Evolutionary conservation across 2,113 vertebrate species (phyloP), one percentile per base, ranked within the genome.

Genomic region (Lepus timidus): DNA sequence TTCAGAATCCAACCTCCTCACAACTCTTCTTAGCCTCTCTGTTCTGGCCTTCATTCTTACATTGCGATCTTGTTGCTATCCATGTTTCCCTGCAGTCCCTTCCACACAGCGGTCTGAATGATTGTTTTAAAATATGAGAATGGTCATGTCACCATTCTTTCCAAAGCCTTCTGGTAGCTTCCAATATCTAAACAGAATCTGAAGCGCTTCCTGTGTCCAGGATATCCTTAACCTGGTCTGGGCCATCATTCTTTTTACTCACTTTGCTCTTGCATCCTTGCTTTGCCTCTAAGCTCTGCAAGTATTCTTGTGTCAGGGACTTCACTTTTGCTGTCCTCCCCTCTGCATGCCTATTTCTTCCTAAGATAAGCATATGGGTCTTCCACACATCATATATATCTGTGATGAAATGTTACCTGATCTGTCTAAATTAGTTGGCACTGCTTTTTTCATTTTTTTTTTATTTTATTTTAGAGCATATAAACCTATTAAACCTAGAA

Each of bases 361-460:
- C 39, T n/a, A 3, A 39, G 19, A 23, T 78, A 65, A 90, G 39
- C n/a, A 29, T 33, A 4, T 61, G 52, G 22, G 22, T 55, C 19
- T 78, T 88, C 44, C 6, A 44, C 8, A 10, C 17, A 44, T 64
- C 36, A 3, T 22, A 76, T 91, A 73, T 20, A 81, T 76, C 55
- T n/a, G 23, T 49, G 65, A 75, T 91, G 62, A 74, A 0, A 27
- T 67, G 17, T 70, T 67, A 75, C 39, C 75, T 92, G 29, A 55
- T 68, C 65, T 95, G 51, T 83, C 8, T 67, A n/a, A 81, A 76
- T 33, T 85, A 79, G 55, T 67, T 55, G 78, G 27, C 39, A 84
- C 39, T 36, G 5, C 11, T 33, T 71, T 81, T 65, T 70, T 61
- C 12, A 3, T n/a, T 11, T 85, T 13, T 19, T 36, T 52, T 27